phyloP scores from a whole-genome alignment of 1,140 invertebrate genomes.

The Atopsyche davidsoni region DNA sequence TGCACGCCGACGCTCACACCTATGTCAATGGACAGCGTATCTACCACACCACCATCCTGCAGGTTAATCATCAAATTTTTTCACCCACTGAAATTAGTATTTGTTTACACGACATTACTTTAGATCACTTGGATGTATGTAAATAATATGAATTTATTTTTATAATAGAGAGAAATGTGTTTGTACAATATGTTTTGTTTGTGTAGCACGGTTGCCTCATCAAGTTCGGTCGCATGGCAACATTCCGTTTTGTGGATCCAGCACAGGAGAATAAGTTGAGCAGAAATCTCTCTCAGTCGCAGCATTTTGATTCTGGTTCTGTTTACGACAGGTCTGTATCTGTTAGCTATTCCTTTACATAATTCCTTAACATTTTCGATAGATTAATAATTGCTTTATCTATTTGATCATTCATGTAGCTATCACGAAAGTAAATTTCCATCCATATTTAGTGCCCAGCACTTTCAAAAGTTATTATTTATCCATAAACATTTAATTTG shows the following conservation, averaged over 20 bases:
- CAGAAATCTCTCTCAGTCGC: conserved; percentile 54
- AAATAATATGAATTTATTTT: neutral
- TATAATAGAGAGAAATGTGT: neutral
- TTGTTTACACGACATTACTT: neutral
- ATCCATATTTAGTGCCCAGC: too few species aligned
- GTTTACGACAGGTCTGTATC: conserved; percentile 66
- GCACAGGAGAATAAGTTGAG: conserved; percentile 74
- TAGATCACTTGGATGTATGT: neutral
- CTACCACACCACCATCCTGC: conserved; percentile 86
- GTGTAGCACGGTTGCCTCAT: conserved; percentile 76
- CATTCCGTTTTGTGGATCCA: conserved; percentile 90
- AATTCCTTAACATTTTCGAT: too few species aligned
- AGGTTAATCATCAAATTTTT: conserved; percentile 48
- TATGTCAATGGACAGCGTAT: conserved; percentile 91
- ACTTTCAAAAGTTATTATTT: too few species aligned
- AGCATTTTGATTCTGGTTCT: conserved; percentile 66
- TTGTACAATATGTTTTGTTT: conserved; percentile 16
- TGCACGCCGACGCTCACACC: conserved; percentile 85
- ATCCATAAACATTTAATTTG: too few species aligned
- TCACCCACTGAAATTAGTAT: neutral
- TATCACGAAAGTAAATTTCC: too few species aligned
- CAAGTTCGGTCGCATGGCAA: conserved; percentile 85
- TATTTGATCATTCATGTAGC: too few species aligned
- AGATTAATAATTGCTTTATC: too few species aligned
- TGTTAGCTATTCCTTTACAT: neutral